Conservation (phyloP, 2,888 invertebrate genomes). For the Morpho helenor region DNA sequence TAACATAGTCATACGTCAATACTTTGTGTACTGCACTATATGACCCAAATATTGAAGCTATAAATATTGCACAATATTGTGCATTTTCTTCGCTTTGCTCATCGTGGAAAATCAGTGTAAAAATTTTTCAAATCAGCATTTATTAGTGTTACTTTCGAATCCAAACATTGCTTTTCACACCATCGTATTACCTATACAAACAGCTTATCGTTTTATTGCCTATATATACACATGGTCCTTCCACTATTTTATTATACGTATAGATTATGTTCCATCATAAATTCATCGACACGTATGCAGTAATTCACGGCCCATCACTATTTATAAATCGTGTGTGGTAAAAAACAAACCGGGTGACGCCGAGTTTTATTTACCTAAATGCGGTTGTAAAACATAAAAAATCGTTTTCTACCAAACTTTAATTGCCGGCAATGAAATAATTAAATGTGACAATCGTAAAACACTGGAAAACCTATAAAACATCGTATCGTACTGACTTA, state of each 20-base stretch:
- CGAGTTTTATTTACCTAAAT: conserved; percentile 75
- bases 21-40: no score
- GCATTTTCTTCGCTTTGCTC: no score
- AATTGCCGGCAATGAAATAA: conserved; percentile 77
- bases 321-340: conserved; percentile 70
- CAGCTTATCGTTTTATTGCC: conserved; percentile 6
- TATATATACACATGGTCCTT: background rate
- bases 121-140: no score
- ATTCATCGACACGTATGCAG: conserved; percentile 34
- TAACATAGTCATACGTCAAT: no score
- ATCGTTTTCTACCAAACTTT: conserved; percentile 70
- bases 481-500: conserved; percentile 56
- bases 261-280: conserved; percentile 27
- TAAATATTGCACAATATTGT: no score
- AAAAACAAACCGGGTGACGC: conserved; percentile 64
- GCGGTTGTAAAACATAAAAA: conserved; percentile 71
- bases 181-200: background rate
- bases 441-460: conserved; percentile 79
- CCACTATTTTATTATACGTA: conserved; percentile 2
- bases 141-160: no score
- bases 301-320: conserved; percentile 49
- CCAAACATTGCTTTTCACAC: background rate
- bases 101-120: no score
- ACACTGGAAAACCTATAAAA: conserved; percentile 64
- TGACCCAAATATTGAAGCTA: no score